These are phyloP conservation scores for Trissolcus japonicus DNA, from an alignment of 2,888 invertebrate species.

Conservation along the genomic window DNA sequence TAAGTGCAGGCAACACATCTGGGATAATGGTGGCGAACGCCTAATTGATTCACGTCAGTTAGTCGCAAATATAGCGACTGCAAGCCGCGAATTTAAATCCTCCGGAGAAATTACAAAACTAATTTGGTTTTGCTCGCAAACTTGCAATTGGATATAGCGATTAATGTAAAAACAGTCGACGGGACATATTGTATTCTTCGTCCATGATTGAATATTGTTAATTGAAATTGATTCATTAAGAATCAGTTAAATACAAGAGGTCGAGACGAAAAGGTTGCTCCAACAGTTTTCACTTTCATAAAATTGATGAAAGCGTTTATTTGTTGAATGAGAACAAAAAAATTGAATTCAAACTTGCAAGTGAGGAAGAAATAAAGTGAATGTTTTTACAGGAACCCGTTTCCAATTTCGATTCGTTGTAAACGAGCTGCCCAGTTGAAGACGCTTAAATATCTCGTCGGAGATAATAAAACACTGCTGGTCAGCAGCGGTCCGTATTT, in stretches of 20 bases:
- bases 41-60: constrained; percentile 47
- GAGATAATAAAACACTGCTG: constrained; percentile 1
- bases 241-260: no score
- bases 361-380: background rate
- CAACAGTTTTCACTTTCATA: no score
- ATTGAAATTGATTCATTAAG: no score
- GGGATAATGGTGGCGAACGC: constrained; percentile 34
- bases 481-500: background rate
- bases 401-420: no score
- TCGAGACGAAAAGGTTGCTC: no score
- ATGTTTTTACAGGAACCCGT: background rate
- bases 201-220: no score
- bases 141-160: constrained; percentile 46
- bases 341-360: no score
- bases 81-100: constrained; percentile 42
- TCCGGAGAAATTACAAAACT: constrained; percentile 51
- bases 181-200: no score
- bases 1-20: constrained; percentile 11
- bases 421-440: background rate
- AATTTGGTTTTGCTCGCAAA: constrained; percentile 41
- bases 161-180: constrained; percentile 16
- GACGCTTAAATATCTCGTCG: constrained; percentile 1
- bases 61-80: constrained; percentile 26
- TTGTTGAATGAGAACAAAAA: no score
- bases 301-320: no score